Conservation (phyloP, 2,888 invertebrate species). For the Lysandra coridon region DNA sequence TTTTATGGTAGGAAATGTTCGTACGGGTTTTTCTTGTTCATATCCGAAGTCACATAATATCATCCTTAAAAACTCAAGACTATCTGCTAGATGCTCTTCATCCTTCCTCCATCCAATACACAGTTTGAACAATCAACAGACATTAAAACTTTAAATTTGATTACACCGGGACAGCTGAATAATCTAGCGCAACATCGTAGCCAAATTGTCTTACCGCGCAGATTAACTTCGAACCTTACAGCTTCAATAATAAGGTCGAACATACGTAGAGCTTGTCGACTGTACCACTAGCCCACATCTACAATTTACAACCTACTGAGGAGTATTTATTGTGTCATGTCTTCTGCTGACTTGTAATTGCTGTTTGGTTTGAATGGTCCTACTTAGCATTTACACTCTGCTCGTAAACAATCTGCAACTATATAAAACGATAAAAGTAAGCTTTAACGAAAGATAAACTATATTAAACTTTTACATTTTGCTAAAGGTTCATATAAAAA, state of each 20-base stretch:
- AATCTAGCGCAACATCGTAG: slow-evolving; percentile 12
- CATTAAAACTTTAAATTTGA: slow-evolving; percentile 17
- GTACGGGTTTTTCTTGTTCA: too few species aligned
- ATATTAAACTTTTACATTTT: background rate
- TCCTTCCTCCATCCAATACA: background rate
- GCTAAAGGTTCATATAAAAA: too few species aligned
- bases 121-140: slow-evolving; percentile 13
- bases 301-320: background rate
- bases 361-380: background rate
- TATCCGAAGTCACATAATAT: too few species aligned
- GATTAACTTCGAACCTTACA: background rate
- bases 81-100: background rate
- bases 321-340: slow-evolving; percentile 14
- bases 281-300: slow-evolving; percentile 6
- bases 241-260: background rate
- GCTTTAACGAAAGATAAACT: background rate
- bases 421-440: background rate
- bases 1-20: too few species aligned
- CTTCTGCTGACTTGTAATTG: background rate
- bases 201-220: background rate
- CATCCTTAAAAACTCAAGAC: background rate
- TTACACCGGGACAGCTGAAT: slow-evolving; percentile 6
- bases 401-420: background rate
- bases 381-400: background rate
- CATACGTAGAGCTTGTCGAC: background rate